Conservation (phyloP, 2,888 invertebrate genomes). For the Latrodectus elegans region DNA sequence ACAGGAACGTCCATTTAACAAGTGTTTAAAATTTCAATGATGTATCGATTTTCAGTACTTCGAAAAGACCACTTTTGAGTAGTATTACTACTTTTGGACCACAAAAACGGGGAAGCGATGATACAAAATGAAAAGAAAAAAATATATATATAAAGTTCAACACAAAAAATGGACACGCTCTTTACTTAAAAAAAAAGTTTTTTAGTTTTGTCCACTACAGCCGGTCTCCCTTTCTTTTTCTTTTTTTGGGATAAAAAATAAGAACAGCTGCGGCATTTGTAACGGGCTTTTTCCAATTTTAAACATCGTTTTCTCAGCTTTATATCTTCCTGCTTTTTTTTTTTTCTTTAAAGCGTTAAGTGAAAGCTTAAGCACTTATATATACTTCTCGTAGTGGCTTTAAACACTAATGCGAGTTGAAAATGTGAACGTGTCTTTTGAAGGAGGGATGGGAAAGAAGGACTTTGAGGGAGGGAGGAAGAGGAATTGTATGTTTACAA, state of each 20-base stretch:
- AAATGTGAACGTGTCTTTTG: conserved; percentile 24
- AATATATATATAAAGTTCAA: conserved; percentile 35
- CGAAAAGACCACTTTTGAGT: conserved; percentile 41
- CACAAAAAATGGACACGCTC: conserved; percentile 14
- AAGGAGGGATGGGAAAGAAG: not conserved
- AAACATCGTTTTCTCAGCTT: conserved; percentile 67
- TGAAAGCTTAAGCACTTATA: conserved; percentile 67
- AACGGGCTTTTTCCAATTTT: conserved; percentile 67
- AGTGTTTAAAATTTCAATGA: conserved; percentile 70
- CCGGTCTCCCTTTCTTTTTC: conserved; percentile 4
- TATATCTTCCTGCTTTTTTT: conserved; percentile 51
- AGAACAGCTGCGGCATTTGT: conserved; percentile 66
- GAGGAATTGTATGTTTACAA: conserved; percentile 1
- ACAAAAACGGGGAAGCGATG: not conserved
- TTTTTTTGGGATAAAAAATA: not conserved
- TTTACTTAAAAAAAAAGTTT: conserved; percentile 32
- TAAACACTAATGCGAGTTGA: conserved; percentile 65
- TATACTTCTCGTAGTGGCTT: conserved; percentile 65
- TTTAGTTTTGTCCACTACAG: conserved; percentile 64
- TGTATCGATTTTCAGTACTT: conserved; percentile 53
- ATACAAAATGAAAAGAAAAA: conserved; percentile 36
- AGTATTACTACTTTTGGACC: conserved; percentile 23
- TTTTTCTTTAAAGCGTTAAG: conserved; percentile 60
- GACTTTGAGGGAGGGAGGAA: conserved; percentile 4
- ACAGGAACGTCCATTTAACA: conserved; percentile 67